These are phyloP conservation scores for Drosophila aldrichi DNA, from an alignment of 2,888 invertebrate genomes.

Conservation along the genomic window DNA sequence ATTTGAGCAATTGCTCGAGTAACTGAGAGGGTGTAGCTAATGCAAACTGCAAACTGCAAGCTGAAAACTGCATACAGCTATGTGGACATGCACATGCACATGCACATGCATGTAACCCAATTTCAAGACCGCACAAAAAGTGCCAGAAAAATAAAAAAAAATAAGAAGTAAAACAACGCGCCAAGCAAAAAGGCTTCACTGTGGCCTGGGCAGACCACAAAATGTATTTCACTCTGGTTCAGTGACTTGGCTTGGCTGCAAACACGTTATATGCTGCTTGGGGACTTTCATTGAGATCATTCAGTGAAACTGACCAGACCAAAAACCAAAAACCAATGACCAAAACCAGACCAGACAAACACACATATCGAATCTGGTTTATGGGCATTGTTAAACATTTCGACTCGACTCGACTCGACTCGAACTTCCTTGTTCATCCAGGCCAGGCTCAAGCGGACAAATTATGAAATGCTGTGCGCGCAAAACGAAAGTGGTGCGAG, in stretches of 20 bases:
- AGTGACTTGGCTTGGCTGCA: constrained; percentile 54
- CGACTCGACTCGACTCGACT: too few species aligned
- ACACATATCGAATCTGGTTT: constrained; percentile 67
- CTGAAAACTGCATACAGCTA: neutral
- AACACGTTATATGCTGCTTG: constrained; percentile 61
- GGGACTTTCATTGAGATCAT: constrained; percentile 71
- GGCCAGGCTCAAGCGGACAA: constrained; percentile 32
- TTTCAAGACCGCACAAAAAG: constrained; percentile 58
- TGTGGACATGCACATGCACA: neutral
- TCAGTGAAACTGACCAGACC: constrained; percentile 65
- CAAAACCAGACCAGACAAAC: constrained; percentile 54
- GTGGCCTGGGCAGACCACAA: constrained; percentile 50
- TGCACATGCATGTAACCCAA: constrained; percentile 52
- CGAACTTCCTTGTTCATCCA: constrained; percentile 60
- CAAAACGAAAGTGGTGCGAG: constrained; percentile 49
- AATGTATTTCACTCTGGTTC: constrained; percentile 71
- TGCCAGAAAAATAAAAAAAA: constrained; percentile 34
- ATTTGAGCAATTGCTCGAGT: constrained; percentile 9
- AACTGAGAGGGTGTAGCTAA: constrained; percentile 16
- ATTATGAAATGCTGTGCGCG: constrained; percentile 66
- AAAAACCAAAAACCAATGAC: constrained; percentile 64
- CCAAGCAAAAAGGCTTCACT: constrained; percentile 42
- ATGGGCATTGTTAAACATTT: constrained; percentile 38
- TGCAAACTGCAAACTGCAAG: constrained; percentile 6
- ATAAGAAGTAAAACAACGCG: neutral